A percentile compares a stretch with the other conserved stretches of the same genome.
phyloP scores from a whole-genome alignment of 2,888 invertebrate species.

The Myathropa florea region DNA sequence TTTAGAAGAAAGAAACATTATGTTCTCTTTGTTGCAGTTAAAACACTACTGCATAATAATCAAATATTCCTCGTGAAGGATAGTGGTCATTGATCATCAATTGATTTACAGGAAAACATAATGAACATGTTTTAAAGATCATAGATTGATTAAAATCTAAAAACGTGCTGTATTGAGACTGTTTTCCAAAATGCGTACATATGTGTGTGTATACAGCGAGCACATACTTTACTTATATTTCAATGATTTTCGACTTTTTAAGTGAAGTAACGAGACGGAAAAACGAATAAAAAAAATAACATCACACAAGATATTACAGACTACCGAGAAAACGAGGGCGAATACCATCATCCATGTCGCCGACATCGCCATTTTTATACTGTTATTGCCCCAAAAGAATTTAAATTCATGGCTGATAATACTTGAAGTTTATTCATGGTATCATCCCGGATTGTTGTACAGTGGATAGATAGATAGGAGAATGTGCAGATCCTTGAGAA shows the following conservation, averaged over 20 bases:
- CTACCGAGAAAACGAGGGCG: neutral
- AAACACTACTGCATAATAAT: neutral
- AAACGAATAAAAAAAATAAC: neutral
- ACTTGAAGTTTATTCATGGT: constrained; percentile 19
- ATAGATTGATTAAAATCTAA: neutral
- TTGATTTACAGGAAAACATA: neutral
- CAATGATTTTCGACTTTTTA: neutral
- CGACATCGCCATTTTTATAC: constrained; percentile 14
- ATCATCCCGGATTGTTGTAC: constrained; percentile 16
- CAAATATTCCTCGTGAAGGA: neutral
- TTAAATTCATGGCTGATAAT: constrained; percentile 26
- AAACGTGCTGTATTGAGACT: neutral
- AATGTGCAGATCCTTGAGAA: constrained; percentile 7
- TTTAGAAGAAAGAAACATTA: neutral
- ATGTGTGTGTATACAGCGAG: neutral
- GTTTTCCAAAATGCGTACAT: neutral
- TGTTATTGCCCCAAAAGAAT: constrained; percentile 19
- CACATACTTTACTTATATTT: neutral
- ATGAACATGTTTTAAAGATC: neutral
- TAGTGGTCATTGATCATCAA: neutral
- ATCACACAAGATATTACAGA: neutral
- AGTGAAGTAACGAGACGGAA: neutral
- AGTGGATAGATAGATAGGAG: neutral
- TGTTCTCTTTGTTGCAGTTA: neutral
- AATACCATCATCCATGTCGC: neutral